Percentiles rank a stretch among this genome's conserved stretches.
phyloP scores from a whole-genome alignment of 2,113 vertebrate species.

The Notothenia coriiceps region DNA sequence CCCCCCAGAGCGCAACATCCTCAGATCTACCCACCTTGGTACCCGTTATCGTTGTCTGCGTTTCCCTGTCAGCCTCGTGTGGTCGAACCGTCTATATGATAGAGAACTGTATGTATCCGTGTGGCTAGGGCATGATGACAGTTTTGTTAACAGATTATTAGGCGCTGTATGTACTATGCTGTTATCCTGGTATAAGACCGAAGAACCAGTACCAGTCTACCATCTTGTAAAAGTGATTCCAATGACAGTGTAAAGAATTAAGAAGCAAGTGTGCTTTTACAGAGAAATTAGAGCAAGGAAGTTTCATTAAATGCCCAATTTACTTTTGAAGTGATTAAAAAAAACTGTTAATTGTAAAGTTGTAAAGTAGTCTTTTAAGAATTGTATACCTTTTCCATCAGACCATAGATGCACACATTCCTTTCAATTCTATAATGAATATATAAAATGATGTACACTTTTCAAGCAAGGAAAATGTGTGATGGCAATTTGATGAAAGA shows the following conservation, averaged over 20 bases:
- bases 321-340: not conserved
- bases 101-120: too few relatives aligned
- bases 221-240: not conserved
- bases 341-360: not conserved
- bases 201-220: too few relatives aligned
- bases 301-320: not conserved
- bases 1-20: too few relatives aligned
- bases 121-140: too few relatives aligned
- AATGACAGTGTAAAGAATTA: not conserved
- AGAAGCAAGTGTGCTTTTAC: not conserved
- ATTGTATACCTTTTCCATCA: not conserved
- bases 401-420: not conserved
- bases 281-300: not conserved
- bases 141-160: not conserved
- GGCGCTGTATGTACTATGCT: not conserved
- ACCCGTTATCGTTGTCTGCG: too few relatives aligned
- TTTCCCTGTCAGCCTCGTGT: too few relatives aligned
- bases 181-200: not conserved
- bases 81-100: too few relatives aligned
- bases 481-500: not conserved
- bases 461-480: not conserved
- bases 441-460: not conserved
- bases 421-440: not conserved
- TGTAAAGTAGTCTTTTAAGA: not conserved
- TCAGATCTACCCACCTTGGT: too few relatives aligned